Conservation (phyloP, 2,888 invertebrate species). For the Caenorhabditis macrosperma region DNA sequence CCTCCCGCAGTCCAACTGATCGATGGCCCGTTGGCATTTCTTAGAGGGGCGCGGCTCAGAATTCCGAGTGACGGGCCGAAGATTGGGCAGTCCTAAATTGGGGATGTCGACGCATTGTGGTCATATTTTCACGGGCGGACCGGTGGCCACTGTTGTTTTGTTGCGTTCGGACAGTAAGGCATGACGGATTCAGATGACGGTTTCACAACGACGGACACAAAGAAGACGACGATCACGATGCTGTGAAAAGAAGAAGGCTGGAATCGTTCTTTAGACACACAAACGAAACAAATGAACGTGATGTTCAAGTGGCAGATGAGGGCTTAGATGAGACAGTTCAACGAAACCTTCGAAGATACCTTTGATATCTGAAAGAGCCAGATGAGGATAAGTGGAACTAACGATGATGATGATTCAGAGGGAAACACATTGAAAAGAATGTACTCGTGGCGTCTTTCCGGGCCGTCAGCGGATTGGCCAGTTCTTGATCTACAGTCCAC, state of each 20-base stretch:
- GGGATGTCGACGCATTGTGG: not conserved
- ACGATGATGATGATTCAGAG: not conserved
- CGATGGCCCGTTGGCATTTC: slow-evolving; percentile 1
- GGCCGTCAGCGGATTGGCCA: not conserved
- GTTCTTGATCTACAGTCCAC: slow-evolving; percentile 29
- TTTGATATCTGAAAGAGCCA: not conserved
- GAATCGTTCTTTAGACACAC: slow-evolving; percentile 1
- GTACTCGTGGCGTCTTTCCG: not conserved
- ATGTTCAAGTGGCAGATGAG: slow-evolving; percentile 1
- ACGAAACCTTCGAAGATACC: too few relatives aligned
- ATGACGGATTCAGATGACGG: slow-evolving; percentile 43
- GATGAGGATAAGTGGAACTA: too few relatives aligned
- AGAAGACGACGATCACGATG: slow-evolving; percentile 6
- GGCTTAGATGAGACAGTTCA: not conserved
- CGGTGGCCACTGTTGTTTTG: not conserved
- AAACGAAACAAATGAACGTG: not conserved
- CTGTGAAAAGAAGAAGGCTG: slow-evolving; percentile 9
- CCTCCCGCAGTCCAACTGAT: not conserved
- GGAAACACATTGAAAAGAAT: not conserved
- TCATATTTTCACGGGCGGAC: slow-evolving; percentile 8
- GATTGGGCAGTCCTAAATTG: not conserved
- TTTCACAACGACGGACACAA: slow-evolving; percentile 31
- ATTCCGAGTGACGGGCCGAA: not conserved
- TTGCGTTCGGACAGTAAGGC: slow-evolving; percentile 26
- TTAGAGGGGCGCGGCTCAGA: slow-evolving; percentile 32